A percentile compares a stretch with the other conserved stretches of the same genome.
Evolutionary conservation across 2,888 invertebrate species (phyloP).

Genomic region (Sphinx pinastri): DNA sequence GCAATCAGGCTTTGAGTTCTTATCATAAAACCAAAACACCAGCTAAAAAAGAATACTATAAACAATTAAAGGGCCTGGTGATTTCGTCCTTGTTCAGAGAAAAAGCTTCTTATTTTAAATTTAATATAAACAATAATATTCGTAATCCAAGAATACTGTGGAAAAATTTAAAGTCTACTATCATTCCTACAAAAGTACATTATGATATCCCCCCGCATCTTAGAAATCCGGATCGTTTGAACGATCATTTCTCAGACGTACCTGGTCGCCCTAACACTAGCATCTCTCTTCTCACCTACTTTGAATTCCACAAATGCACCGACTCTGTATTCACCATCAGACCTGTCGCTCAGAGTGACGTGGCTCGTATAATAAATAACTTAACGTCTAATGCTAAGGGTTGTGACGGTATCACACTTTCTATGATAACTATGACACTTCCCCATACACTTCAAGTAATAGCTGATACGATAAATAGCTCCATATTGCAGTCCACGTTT

Average conservation of each 20-base stretch:
- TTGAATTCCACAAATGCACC: not conserved
- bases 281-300: not conserved
- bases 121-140: not conserved
- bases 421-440: not conserved
- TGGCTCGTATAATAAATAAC: not conserved
- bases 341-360: not conserved
- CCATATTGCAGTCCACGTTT: not conserved
- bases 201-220: not conserved
- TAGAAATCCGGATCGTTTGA: not conserved
- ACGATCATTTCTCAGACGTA: not conserved
- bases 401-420: not conserved
- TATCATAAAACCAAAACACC: not conserved
- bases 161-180: not conserved
- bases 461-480: not conserved
- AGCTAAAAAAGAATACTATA: not conserved
- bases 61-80: not conserved
- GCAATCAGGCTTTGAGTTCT: not conserved
- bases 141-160: not conserved
- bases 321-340: not conserved
- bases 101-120: not conserved
- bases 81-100: not conserved
- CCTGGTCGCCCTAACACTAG: not conserved
- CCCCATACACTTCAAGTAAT: not conserved
- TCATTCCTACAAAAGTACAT: not conserved
- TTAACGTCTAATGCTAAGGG: not conserved